Evolutionary conservation across 2,113 vertebrate genomes (phyloP), one percentile per base, ranked within the genome.

Genomic region (Genyomyrus donnyi): DNA sequence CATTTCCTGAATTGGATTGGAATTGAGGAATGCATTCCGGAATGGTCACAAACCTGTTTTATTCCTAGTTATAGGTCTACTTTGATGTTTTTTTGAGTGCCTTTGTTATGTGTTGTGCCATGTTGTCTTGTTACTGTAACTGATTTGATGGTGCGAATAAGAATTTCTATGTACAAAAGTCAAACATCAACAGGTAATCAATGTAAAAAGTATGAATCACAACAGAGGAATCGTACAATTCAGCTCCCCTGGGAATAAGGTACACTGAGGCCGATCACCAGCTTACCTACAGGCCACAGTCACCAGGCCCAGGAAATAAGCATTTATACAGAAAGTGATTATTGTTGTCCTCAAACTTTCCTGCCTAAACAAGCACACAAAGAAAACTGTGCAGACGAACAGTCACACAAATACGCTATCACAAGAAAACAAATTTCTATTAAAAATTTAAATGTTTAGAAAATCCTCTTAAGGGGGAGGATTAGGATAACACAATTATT

Each of bases 401-500:
- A 50, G 35, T 86, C 48, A 49, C 49, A 56, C n/a, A 39, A 87
- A 31, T 39, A 56, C 13, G 31, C 31, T 35, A 53, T 53, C n/a
- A 87, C 50, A 53, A 87, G 49, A 35, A 87, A 87, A 35, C n/a
- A 87, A 8, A 80, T 56, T 87, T 87, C 49, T 27, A 17, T 53
- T 15, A 35, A 31, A 39, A 39, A 27, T 50, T 50, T n/a, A 50
- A 19, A 39, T 19, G 46, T 53, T 87, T 39, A 53, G 85, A 87
- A 87, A 53, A 87, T 87, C 85, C 35, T 53, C 50, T 53, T 53
- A 50, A 24, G n/a, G 19, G n/a, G 11, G 45, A 31, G 11, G 24
- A 87, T 87, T 53, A 52, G 24, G 50, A 53, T 52, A 39, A n/a
- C 24, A 85, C 84, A 31, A 53, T 87, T 35, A 87, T 87, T 87